Evolutionary conservation across 2,888 invertebrate species (phyloP), one percentile per base, ranked within the genome.

Genomic region (Lithophane leautieri): DNA sequence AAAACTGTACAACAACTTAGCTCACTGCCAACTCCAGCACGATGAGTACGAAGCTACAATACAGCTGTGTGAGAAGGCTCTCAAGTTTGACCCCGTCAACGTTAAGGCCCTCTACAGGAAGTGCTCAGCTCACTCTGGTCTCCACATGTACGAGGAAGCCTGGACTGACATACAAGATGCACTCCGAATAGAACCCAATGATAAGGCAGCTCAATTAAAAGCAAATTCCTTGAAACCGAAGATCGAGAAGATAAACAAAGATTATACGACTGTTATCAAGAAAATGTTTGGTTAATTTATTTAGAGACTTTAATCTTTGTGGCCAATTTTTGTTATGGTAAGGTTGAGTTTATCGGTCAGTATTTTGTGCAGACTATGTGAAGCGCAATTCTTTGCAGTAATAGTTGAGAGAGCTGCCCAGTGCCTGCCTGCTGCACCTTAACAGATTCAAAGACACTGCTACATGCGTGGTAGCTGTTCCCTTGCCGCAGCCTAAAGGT

Each of bases 41-140:
- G 93, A 97, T 16, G 97, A 98, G 83, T 98, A 97, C 92, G 97
- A 97, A 9, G 97, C 97, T 78, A 97, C 97, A 0, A 91, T 98
- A 50, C 95, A 97, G 58, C 96, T 98, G 19, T 98, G 99, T 86
- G 97, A 98, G 68, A 97, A 97, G 88, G 99, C 98, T 0, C 93
- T 99, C 6, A 97, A 97, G 73, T 90, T 98, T n/a, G 98, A 98
- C 88, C 94, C 97, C 0, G 97, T 97, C 14, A 99, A 98, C 92
- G 97, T 98, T 1, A 99, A 99, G 94, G 99, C 98, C 0, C 94
- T 98, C 0, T 99, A 99, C 94, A 97, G 99, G 98, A 79, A 98
- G 98, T 14, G 97, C 98, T 60, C 79, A 93, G 98, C 99, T 0
- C 97, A 97, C 95, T 94, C 95, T 44, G 96, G 97, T 63, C 93